Base-by-base conservation (phyloP, 1,140 invertebrate species). In the Euborellia annulipes region DNA sequence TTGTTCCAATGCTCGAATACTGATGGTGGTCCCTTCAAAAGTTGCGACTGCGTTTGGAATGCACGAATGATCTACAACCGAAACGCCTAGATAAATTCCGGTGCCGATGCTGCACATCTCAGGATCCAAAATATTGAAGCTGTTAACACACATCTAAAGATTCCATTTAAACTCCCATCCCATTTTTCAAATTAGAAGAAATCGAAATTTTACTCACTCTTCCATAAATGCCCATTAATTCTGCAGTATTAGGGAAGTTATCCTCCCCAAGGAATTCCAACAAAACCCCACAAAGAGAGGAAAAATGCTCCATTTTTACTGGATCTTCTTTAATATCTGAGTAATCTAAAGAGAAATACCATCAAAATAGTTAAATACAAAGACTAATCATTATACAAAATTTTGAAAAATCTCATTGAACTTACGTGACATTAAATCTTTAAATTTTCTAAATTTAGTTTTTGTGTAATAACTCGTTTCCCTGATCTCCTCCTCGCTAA, bases 1-100 rank as follows among this genome's bases (percentile, higher is more conserved):
- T 54, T 84, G 76, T 54, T 73, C 66, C 3, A 82, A 64, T 2
- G 78, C 72, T 54, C 83, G 70, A 37, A 93, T 73, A 52, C 66
- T 65, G 37, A 93, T 68, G n/a, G 73, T 84, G 20, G 73, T 81
- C 2, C 88, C 87, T 55, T 82, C 70, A 57, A 94, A 95, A 17
- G 78, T 74, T 30, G 82, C 80, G 8, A 85, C 73, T 0, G 86
- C 85, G 64, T 90, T 93, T 2, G 89, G 88, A 40, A 73, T 61
- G 60, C 90, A 95, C 45, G 83, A 87, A 63, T 95, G 90, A 64
- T 95, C 86, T 41, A 92, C 70, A 19, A 89, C 69, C 0, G 89
- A 92, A 0, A 84, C 77, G 11, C 74, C 85, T 52, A 92, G 61
- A 63, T 91, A 94, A 47, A 93, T 72, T 3, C 82, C 87, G 7